Base-by-base conservation (phyloP, 2,113 vertebrate species). In the Ochotona princeps region DNA sequence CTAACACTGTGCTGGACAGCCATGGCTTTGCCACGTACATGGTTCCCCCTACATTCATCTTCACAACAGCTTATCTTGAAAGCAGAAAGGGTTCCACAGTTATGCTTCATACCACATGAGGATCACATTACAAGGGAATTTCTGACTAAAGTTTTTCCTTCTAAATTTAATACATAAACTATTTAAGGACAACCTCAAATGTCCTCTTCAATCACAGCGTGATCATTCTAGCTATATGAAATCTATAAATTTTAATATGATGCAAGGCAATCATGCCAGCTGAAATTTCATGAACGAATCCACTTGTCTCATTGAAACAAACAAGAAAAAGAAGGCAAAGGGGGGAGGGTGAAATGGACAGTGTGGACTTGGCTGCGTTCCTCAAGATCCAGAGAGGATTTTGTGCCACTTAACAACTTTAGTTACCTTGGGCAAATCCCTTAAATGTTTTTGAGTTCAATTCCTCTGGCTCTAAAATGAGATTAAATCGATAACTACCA, bases 381-480 rank as follows among this genome's bases (percentile, higher is more conserved):
- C n/a, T 93, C 38, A 85, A 85, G 60, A 87, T 73, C 67, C 44
- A 61, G 79, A 81, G 38, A 25, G 88, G 88, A 25, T 83, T 92
- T 49, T 83, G 47, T 69, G 72, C 32, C 49, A 35, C 73, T 81
- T 85, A 87, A 89, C 54, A 93, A 92, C 14, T 69, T 69, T 57
- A 80, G 70, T 92, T 92, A 82, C 84, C 78, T 67, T 91, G 69
- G 51, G 54, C 75, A 95, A 94, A 83, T 72, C 87, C 79, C 60
- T 94, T 90, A 66, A 83, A 83, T 89, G 51, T 82, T 91, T 78
- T 94, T 79, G 47, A 86, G 84, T 66, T 84, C 75, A 51, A 35
- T 82, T 91, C 89, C 83, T 93, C 78, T n/a, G 25, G 49, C 65
- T 82, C 86, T 83, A 92, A 93, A 88, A 88, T 35, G n/a, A 93